Percentiles rank a stretch among this genome's conserved stretches.
Conservation (phyloP, 64 coral and sea anemone species). For the Stichodactyla mertensii region DNA sequence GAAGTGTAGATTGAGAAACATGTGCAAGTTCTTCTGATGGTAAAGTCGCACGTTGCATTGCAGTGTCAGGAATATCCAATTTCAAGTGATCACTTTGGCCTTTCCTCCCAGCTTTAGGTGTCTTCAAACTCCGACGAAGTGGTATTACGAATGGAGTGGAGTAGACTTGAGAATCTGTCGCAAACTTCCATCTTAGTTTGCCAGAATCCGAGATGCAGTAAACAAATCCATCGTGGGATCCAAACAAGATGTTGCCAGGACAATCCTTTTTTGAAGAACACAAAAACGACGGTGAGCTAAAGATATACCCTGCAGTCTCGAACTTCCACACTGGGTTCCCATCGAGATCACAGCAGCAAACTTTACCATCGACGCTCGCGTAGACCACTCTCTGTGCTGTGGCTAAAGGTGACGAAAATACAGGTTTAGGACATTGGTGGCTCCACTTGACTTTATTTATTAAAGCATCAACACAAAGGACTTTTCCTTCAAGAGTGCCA, state of each 20-base stretch:
- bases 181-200: constrained; percentile 59
- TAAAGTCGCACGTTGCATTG: background rate
- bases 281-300: constrained; percentile 52
- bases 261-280: background rate
- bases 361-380: constrained; percentile 52
- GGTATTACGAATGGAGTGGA: constrained; percentile 66
- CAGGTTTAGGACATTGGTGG: constrained; percentile 66
- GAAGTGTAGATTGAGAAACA: background rate
- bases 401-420: constrained; percentile 78
- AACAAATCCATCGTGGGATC: constrained; percentile 65
- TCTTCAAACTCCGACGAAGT: background rate
- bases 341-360: constrained; percentile 55
- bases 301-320: constrained; percentile 36
- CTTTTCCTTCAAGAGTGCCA: constrained; percentile 53
- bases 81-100: background rate
- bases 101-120: background rate
- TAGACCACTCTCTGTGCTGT: constrained; percentile 40
- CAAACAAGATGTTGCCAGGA: constrained; percentile 45
- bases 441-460: constrained; percentile 48
- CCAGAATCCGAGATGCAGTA: constrained; percentile 69
- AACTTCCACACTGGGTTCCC: constrained; percentile 63
- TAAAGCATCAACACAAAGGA: constrained; percentile 50
- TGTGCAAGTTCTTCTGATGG: background rate
- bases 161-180: constrained; percentile 64
- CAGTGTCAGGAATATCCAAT: background rate